A percentile compares a stretch with the other conserved stretches of the same genome.
These are phyloP conservation scores for Criorhina ranunculi DNA, from an alignment of 2,888 invertebrate genomes.

Conservation along the genomic window DNA sequence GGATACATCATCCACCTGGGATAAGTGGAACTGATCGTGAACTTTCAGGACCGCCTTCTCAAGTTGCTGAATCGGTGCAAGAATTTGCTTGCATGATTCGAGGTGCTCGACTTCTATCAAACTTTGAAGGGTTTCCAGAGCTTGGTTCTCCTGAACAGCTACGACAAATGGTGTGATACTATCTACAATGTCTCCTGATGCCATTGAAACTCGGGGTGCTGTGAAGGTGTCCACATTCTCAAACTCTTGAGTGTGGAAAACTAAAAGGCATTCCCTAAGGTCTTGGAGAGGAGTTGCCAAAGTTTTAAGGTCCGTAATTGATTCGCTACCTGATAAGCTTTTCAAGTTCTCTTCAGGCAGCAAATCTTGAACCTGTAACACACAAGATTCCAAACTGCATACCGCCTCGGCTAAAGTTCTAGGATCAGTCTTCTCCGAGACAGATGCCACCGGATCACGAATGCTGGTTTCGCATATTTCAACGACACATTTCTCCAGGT, in stretches of 20 bases:
- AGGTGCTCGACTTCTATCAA: slow-evolving; percentile 78
- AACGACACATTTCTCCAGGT: slow-evolving; percentile 83
- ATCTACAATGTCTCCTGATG: slow-evolving; percentile 77
- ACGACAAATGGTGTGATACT: slow-evolving; percentile 78
- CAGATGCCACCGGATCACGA: slow-evolving; percentile 80
- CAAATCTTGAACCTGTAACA: slow-evolving; percentile 81
- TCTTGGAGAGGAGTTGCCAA: slow-evolving; percentile 81
- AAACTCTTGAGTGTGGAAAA: slow-evolving; percentile 79
- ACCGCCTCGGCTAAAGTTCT: slow-evolving; percentile 82
- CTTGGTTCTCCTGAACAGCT: slow-evolving; percentile 79
- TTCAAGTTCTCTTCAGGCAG: slow-evolving; percentile 78
- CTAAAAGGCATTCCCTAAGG: slow-evolving; percentile 78
- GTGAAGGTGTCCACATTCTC: slow-evolving; percentile 78
- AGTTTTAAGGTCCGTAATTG: slow-evolving; percentile 55
- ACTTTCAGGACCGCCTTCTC: slow-evolving; percentile 80
- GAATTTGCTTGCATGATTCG: slow-evolving; percentile 81
- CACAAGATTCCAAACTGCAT: slow-evolving; percentile 80
- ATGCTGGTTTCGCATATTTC: slow-evolving; percentile 82
- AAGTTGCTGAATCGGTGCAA: slow-evolving; percentile 83
- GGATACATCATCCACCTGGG: slow-evolving; percentile 77
- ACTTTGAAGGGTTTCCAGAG: slow-evolving; percentile 79
- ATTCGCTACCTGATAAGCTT: slow-evolving; percentile 55
- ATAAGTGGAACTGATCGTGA: slow-evolving; percentile 82
- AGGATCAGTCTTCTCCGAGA: slow-evolving; percentile 81
- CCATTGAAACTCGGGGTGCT: slow-evolving; percentile 71